Conservation (phyloP, 2,113 vertebrate species). For the Onychorhynchus coronatus region DNA sequence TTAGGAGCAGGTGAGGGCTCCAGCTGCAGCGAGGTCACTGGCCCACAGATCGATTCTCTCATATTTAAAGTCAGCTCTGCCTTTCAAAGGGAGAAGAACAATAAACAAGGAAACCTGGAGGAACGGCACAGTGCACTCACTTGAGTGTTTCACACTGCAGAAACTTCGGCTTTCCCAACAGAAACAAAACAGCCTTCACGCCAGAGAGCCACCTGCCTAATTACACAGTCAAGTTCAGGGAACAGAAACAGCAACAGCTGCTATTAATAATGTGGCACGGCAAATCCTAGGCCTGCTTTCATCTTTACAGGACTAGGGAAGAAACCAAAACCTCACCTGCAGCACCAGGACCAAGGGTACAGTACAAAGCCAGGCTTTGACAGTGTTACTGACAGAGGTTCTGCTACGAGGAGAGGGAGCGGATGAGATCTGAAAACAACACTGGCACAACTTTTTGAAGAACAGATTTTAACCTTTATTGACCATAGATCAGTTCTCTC, state of each 20-base stretch:
- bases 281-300: neutral
- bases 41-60: accelerated
- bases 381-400: accelerated
- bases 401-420: neutral
- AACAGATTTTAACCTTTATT: neutral
- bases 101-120: neutral
- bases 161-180: neutral
- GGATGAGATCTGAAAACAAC: neutral
- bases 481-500: too few relatives aligned
- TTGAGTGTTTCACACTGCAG: accelerated
- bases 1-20: accelerated
- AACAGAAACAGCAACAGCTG: neutral
- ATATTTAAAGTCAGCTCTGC: neutral
- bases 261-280: neutral
- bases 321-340: neutral
- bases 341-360: neutral
- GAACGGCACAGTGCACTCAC: accelerated
- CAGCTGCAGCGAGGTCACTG: neutral
- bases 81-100: neutral
- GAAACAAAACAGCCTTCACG: neutral
- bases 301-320: accelerated
- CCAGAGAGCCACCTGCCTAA: neutral
- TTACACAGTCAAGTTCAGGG: neutral
- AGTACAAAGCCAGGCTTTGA: neutral
- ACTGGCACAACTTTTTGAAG: neutral